A percentile compares a stretch with the other conserved stretches of the same genome.
These are phyloP conservation scores for Orthochromis indermauri DNA, from an alignment of 2,113 vertebrate genomes.

Conservation along the genomic window DNA sequence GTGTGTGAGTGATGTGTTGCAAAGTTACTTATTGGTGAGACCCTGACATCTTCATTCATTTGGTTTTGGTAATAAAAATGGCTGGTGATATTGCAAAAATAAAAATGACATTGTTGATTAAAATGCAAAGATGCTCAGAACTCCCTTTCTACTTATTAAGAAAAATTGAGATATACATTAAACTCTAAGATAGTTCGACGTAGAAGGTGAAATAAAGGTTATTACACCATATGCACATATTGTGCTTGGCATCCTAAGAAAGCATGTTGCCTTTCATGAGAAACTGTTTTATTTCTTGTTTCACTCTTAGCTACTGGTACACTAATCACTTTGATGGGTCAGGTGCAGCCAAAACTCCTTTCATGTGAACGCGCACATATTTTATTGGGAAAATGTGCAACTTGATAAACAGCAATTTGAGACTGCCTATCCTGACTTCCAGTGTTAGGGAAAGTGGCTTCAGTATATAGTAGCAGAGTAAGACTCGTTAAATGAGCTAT, in stretches of 20 bases:
- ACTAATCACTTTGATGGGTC: background rate
- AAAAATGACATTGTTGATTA: background rate
- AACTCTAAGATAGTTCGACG: background rate
- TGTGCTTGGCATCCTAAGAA: background rate
- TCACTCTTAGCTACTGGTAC: background rate
- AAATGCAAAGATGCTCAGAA: background rate
- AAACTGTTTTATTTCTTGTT: background rate
- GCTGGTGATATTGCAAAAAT: background rate
- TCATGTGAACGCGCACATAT: rapidly evolving
- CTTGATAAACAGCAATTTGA: background rate
- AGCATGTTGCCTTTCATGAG: background rate
- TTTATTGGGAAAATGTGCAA: background rate
- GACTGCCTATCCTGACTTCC: background rate
- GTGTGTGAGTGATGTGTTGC: background rate
- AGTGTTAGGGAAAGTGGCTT: background rate
- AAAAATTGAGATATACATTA: background rate
- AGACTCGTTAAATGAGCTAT: background rate
- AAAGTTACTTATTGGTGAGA: too few relatives aligned
- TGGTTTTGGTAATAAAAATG: too few relatives aligned
- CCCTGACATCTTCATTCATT: too few relatives aligned
- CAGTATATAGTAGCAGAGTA: background rate
- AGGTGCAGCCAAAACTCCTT: background rate
- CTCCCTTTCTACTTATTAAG: background rate
- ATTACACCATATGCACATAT: background rate
- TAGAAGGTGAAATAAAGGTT: background rate